These are phyloP conservation scores for Brachionus plicatilis DNA, from an alignment of 1,140 invertebrate species.

Conservation along the genomic window DNA sequence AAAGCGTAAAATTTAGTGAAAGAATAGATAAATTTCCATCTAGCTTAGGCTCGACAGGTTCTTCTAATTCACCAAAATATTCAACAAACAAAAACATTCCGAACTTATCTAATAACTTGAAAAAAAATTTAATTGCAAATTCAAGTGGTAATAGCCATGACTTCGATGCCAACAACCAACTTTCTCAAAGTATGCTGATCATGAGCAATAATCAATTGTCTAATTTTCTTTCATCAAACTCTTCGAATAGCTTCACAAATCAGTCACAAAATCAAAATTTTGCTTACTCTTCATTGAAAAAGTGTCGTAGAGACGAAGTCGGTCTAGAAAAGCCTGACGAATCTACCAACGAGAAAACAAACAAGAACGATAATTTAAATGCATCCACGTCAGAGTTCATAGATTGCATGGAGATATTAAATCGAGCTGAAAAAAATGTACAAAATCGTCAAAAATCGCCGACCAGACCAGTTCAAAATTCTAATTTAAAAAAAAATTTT, in stretches of 20 bases:
- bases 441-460: slow-evolving; percentile 39
- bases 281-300: neutral
- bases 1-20: slow-evolving; percentile 17
- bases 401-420: slow-evolving; percentile 52
- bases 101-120: neutral
- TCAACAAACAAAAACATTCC: neutral
- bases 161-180: slow-evolving; percentile 1
- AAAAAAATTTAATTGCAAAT: neutral
- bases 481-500: neutral
- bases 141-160: neutral
- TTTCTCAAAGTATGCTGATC: slow-evolving; percentile 46
- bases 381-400: slow-evolving; percentile 49
- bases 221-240: slow-evolving; percentile 49
- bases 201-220: slow-evolving; percentile 42
- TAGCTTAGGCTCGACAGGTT: neutral
- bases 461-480: neutral
- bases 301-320: neutral
- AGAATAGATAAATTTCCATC: neutral
- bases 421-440: slow-evolving; percentile 52
- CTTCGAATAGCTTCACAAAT: slow-evolving; percentile 45
- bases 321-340: neutral
- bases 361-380: slow-evolving; percentile 47
- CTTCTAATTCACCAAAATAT: neutral
- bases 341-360: neutral
- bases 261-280: neutral